Evolutionary conservation across 2,797 vertebrate genomes (phyloP).

Genomic region (Hoplostethus atlanticus): DNA sequence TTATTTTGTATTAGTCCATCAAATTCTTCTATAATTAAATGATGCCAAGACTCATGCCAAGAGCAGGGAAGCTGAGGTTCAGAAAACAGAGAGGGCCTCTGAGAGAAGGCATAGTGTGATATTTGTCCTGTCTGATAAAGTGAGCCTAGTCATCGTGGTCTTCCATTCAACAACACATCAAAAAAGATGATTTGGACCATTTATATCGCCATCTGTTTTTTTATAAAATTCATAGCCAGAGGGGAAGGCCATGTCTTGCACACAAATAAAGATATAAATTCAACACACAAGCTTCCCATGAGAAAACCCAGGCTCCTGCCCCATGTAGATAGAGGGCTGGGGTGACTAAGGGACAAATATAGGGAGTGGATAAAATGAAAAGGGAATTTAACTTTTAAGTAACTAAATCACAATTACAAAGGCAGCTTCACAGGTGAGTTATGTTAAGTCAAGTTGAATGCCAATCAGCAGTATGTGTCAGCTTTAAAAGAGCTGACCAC

Average conservation of each 20-base stretch:
- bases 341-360: constrained; percentile 2
- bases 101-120: constrained; percentile 4
- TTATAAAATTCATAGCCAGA: neutral
- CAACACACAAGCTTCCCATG: constrained; percentile 55
- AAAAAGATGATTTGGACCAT: neutral
- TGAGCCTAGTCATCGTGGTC: constrained; percentile 7
- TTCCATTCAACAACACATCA: constrained; percentile 9
- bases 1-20: neutral
- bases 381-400: constrained; percentile 53
- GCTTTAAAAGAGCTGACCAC: constrained; percentile 46
- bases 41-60: neutral
- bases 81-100: constrained; percentile 4
- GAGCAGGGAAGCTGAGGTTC: neutral
- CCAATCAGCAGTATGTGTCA: constrained; percentile 20
- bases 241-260: constrained; percentile 41
- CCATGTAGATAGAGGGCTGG: constrained; percentile 26
- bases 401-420: constrained; percentile 64
- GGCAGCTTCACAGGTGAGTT: constrained; percentile 52
- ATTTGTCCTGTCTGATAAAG: constrained; percentile 2
- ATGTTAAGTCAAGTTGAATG: constrained; percentile 54
- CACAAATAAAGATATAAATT: constrained; percentile 53
- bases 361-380: constrained; percentile 55
- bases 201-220: neutral
- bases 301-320: constrained; percentile 51
- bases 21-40: constrained; percentile 13